These are phyloP conservation scores for Eubasilissa splendida DNA, from an alignment of 2,888 invertebrate genomes.

Conservation along the genomic window DNA sequence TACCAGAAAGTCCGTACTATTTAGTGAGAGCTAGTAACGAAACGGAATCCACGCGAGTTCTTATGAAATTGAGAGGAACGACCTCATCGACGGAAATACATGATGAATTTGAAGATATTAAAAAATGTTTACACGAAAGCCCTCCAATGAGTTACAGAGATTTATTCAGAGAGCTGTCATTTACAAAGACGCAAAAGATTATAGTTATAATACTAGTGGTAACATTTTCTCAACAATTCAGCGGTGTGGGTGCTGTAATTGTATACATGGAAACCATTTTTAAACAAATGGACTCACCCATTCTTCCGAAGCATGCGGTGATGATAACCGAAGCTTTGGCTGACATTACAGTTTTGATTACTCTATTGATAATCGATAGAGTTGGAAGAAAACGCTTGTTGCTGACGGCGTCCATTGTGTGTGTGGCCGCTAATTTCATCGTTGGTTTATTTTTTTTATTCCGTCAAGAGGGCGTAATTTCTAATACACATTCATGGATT, in stretches of 20 bases:
- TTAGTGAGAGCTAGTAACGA: conserved; percentile 44
- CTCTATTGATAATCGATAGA: conserved; percentile 64
- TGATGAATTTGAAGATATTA: conserved; percentile 52
- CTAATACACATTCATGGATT: conserved; percentile 46
- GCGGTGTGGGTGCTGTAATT: conserved; percentile 66
- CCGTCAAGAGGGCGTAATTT: conserved; percentile 58
- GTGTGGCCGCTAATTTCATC: conserved; percentile 63
- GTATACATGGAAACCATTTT: conserved; percentile 68
- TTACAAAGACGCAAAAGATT: conserved; percentile 49
- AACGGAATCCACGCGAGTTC: conserved; percentile 40
- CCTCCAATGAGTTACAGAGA: conserved; percentile 47
- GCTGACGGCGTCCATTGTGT: conserved; percentile 63
- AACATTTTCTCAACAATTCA: conserved; percentile 65
- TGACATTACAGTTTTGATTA: conserved; percentile 61
- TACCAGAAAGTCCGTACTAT: conserved; percentile 55
- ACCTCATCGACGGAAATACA: conserved; percentile 27
- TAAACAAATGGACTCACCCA: conserved; percentile 62
- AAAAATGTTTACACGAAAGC: conserved; percentile 53
- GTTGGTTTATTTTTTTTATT: conserved; percentile 61
- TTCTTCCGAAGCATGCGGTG: conserved; percentile 64
- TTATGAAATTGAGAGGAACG: conserved; percentile 51
- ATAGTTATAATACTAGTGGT: conserved; percentile 60
- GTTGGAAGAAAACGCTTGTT: conserved; percentile 66
- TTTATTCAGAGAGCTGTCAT: conserved; percentile 47
- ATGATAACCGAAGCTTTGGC: conserved; percentile 66